phyloP scores from a whole-genome alignment of 2,113 vertebrate species.

The Periophthalmus modestus region DNA sequence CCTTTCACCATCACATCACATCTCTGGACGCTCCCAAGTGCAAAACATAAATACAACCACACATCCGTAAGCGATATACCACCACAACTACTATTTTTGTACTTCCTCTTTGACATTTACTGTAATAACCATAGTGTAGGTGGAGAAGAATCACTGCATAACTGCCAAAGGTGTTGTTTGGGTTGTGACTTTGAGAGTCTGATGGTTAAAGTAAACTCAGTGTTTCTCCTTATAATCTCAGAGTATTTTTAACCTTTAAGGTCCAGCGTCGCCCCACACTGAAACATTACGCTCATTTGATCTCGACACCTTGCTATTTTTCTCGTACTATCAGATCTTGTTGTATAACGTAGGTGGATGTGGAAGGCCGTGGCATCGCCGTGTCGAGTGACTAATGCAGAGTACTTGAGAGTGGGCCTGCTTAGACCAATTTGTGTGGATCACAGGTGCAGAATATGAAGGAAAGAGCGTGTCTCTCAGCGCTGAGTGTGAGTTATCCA shows the following conservation, averaged over 20 bases:
- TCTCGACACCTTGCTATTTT: background rate
- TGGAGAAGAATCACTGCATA: background rate
- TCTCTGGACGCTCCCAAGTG: background rate
- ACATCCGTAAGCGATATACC: background rate
- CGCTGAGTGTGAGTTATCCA: conserved; percentile 5
- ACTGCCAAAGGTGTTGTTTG: background rate
- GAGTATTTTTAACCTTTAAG: background rate
- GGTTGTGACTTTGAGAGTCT: background rate
- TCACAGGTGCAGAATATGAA: conserved; percentile 13
- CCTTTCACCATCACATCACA: background rate
- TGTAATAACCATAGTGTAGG: background rate
- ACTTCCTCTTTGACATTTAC: background rate
- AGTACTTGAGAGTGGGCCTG: conserved; percentile 5
- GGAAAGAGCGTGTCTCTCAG: conserved; percentile 5
- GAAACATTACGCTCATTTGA: background rate
- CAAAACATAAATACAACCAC: background rate
- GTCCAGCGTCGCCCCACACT: background rate
- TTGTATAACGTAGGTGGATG: background rate
- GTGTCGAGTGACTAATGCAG: conserved; percentile 7
- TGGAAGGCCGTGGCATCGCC: background rate
- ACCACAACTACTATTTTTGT: background rate
- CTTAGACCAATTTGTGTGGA: conserved; percentile 24
- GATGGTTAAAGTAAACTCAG: background rate
- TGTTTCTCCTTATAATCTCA: background rate
- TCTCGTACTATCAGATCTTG: conserved; percentile 1